These are phyloP conservation scores for Oceanites oceanicus DNA, from an alignment of 2,113 vertebrate genomes.

Conservation along the genomic window DNA sequence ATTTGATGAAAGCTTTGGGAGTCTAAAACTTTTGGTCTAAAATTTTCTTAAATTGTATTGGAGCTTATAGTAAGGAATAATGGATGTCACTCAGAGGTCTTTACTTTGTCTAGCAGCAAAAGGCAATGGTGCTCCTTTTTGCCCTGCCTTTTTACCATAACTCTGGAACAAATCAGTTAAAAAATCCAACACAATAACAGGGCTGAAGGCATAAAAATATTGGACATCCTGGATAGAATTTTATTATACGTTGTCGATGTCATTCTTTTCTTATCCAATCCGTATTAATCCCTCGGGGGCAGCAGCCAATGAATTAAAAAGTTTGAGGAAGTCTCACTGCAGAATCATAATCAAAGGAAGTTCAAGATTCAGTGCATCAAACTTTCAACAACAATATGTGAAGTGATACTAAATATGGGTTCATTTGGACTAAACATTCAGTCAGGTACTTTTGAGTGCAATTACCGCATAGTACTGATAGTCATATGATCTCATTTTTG, in stretches of 20 bases:
- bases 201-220: slow-evolving; percentile 49
- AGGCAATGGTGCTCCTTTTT: slow-evolving; percentile 49
- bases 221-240: slow-evolving; percentile 30
- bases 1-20: slow-evolving; percentile 39
- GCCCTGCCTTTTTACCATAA: slow-evolving; percentile 60
- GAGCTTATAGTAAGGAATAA: slow-evolving; percentile 50
- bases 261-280: slow-evolving; percentile 57
- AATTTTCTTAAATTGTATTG: slow-evolving; percentile 60
- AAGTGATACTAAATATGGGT: slow-evolving; percentile 37
- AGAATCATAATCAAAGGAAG: slow-evolving; percentile 51
- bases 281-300: slow-evolving; percentile 47
- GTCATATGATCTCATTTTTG: slow-evolving; percentile 34
- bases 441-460: slow-evolving; percentile 10
- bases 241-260: slow-evolving; percentile 47
- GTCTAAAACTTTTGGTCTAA: not conserved
- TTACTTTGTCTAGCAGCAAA: slow-evolving; percentile 56
- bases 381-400: not conserved
- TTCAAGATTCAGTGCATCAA: slow-evolving; percentile 15
- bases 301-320: slow-evolving; percentile 51
- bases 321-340: slow-evolving; percentile 17
- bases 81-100: slow-evolving; percentile 40
- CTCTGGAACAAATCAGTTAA: slow-evolving; percentile 56
- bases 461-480: not conserved
- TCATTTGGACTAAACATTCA: slow-evolving; percentile 60
- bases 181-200: slow-evolving; percentile 58